Evolutionary conservation across 1,140 invertebrate species (phyloP).

Genomic region (Maconellicoccus hirsutus): DNA sequence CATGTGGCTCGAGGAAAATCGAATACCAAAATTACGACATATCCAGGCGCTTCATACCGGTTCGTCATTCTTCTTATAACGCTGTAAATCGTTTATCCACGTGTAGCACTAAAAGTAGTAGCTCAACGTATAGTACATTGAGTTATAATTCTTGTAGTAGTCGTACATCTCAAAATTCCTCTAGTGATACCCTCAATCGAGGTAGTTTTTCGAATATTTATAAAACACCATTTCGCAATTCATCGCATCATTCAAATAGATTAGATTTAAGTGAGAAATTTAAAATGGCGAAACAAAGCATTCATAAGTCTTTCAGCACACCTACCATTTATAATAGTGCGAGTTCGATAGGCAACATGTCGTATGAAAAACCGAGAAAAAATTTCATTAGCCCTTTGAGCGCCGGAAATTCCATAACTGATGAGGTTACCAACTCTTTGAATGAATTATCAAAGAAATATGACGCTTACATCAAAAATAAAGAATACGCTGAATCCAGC

Average conservation of each 20-base stretch:
- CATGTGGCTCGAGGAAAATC: background rate
- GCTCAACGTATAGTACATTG: background rate
- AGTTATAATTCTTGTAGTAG: background rate
- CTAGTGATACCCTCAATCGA: background rate
- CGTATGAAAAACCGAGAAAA: background rate
- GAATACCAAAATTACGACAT: background rate
- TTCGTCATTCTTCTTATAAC: background rate
- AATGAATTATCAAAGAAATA: background rate
- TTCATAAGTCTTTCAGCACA: background rate
- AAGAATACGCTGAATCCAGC: background rate
- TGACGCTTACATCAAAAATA: constrained; percentile 4
- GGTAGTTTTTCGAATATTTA: background rate
- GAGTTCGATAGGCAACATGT: background rate
- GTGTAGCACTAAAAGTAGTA: background rate
- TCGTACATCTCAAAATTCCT: background rate
- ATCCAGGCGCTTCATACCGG: background rate
- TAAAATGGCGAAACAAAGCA: background rate
- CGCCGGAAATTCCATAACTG: background rate
- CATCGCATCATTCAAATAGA: background rate
- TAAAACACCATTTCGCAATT: background rate
- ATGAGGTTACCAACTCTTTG: constrained; percentile 3
- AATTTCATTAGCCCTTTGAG: background rate
- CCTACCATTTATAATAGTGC: background rate
- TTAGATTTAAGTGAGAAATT: background rate
- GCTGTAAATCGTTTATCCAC: background rate